phyloP scores from a whole-genome alignment of 2,888 invertebrate species.

The Spilosoma lubricipeda region DNA sequence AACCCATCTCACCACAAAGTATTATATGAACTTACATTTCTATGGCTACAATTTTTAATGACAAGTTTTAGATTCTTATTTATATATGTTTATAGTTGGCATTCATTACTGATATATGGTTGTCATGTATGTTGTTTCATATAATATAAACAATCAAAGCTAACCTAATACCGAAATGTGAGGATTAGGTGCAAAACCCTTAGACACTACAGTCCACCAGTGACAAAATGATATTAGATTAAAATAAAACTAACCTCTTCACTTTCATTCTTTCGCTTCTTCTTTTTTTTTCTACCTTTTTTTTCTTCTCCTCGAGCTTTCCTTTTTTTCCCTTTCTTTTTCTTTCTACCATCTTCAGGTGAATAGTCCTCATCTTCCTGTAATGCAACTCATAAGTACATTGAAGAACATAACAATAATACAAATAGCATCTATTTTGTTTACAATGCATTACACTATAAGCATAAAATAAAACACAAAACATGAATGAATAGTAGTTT shows the following conservation, averaged over 20 bases:
- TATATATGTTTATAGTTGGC: not conserved
- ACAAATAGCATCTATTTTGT: slow-evolving; percentile 39
- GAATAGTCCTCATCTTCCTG: slow-evolving; percentile 95
- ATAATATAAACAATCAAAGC: not conserved
- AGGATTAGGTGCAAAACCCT: not conserved
- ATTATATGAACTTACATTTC: not conserved
- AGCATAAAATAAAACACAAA: slow-evolving; percentile 31
- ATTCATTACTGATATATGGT: not conserved
- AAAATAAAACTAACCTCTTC: slow-evolving; percentile 87
- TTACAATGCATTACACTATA: slow-evolving; percentile 44
- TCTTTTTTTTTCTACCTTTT: slow-evolving; percentile 97
- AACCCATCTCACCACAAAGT: not conserved
- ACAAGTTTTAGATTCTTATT: not conserved
- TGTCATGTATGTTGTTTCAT: too few relatives aligned
- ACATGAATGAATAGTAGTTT: slow-evolving; percentile 35
- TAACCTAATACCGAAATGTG: not conserved
- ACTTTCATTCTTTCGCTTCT: slow-evolving; percentile 97
- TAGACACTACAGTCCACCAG: not conserved
- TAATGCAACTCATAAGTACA: slow-evolving; percentile 35
- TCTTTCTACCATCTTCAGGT: slow-evolving; percentile 93
- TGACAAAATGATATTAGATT: not conserved
- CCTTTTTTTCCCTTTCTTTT: slow-evolving; percentile 97
- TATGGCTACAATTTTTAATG: not conserved
- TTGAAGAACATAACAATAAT: slow-evolving; percentile 30
- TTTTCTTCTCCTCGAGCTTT: slow-evolving; percentile 96